A percentile compares a stretch with the other conserved stretches of the same genome.
Evolutionary conservation across 2,888 invertebrate genomes (phyloP).

Genomic region (Dryomyza anilis): DNA sequence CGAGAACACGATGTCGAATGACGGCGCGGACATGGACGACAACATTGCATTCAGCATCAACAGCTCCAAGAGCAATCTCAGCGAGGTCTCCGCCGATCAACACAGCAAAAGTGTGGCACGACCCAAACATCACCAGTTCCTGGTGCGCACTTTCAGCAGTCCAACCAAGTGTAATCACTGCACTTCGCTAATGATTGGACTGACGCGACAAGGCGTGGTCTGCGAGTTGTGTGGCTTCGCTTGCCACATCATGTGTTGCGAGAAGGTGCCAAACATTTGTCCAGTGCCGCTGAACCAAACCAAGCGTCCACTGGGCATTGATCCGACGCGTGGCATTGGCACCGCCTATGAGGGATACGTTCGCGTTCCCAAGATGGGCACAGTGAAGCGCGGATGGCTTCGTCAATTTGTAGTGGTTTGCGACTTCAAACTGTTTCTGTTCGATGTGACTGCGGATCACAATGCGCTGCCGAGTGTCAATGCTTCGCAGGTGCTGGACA

Average conservation of each 20-base stretch:
- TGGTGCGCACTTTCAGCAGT: slow-evolving; percentile 89
- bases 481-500: slow-evolving; percentile 94
- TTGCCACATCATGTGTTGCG: slow-evolving; percentile 94
- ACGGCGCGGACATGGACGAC: slow-evolving; percentile 2
- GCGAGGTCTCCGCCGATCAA: slow-evolving; percentile 73
- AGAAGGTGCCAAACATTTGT: slow-evolving; percentile 89
- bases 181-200: slow-evolving; percentile 93
- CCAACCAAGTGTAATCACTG: slow-evolving; percentile 98
- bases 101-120: slow-evolving; percentile 53
- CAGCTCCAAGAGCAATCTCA: slow-evolving; percentile 81
- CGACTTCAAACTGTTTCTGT: slow-evolving; percentile 97
- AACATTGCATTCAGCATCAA: slow-evolving; percentile 33
- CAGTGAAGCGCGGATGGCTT: slow-evolving; percentile 98
- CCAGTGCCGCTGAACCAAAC: slow-evolving; percentile 87
- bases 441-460: slow-evolving; percentile 90
- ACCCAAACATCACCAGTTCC: slow-evolving; percentile 80
- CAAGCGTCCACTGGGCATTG: slow-evolving; percentile 89
- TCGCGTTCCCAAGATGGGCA: slow-evolving; percentile 90
- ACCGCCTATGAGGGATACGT: slow-evolving; percentile 83
- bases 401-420: slow-evolving; percentile 98
- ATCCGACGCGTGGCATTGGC: slow-evolving; percentile 93
- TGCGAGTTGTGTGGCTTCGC: slow-evolving; percentile 95
- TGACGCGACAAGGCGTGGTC: slow-evolving; percentile 94
- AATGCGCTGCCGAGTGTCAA: slow-evolving; percentile 88
- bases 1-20: not conserved